Conservation (phyloP, 2,113 vertebrate species). For the Scalopus aquaticus region DNA sequence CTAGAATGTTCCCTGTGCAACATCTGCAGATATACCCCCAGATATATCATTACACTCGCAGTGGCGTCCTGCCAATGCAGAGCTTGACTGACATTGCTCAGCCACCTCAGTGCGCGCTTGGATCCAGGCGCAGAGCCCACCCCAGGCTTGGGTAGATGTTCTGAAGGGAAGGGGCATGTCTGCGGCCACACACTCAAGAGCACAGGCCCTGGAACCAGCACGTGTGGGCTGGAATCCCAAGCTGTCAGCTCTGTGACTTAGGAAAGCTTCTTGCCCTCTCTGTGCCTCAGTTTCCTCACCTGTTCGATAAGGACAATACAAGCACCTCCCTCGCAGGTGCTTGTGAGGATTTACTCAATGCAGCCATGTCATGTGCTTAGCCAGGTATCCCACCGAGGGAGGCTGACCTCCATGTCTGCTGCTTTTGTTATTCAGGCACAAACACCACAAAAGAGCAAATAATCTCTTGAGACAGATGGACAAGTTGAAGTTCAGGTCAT, state of each 20-base stretch:
- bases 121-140: background rate
- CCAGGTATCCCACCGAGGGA: background rate
- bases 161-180: background rate
- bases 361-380: background rate
- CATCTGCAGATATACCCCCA: accelerated
- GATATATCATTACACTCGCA: background rate
- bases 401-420: background rate
- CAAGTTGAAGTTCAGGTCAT: background rate
- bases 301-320: background rate
- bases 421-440: background rate
- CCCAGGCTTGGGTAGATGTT: background rate
- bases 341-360: background rate
- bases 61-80: background rate
- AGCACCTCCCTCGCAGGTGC: background rate
- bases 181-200: background rate
- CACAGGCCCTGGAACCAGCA: background rate
- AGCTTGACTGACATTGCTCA: background rate
- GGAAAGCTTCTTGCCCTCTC: background rate
- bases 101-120: background rate
- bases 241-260: background rate
- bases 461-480: constrained; percentile 39
- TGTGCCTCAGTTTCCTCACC: background rate
- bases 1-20: background rate
- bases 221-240: background rate
- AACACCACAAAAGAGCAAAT: background rate